Base-by-base conservation (phyloP, 2,888 invertebrate genomes). In the Ashinkailepas kermadecensis region DNA sequence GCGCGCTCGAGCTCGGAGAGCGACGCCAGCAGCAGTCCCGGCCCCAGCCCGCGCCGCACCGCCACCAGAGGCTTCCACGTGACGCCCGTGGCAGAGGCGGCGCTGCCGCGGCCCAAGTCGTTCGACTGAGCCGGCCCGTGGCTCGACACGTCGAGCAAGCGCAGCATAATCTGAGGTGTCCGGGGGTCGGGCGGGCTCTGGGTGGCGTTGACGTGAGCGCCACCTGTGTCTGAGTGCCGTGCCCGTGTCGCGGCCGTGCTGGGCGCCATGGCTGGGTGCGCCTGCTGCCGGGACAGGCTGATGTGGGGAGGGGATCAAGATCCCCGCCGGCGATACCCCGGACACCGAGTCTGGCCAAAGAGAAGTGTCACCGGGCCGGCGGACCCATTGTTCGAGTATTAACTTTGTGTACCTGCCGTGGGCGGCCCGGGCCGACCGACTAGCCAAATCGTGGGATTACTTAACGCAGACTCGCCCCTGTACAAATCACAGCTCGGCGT, bases 11-110 rank as follows among this genome's bases (percentile, higher is more conserved):
- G 39, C 70, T 70, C 70, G 4, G 70, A 70, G 15, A 70, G 70
- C 70, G 70, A 39, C 39, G 70, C 70, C 39, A 70, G 70, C 39
- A 23, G 65, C 39, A 84, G 84, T 80, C 84, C 84, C 18, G 82
- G 84, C 13, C 83, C 85, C n/a, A 85, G 84, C 81, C 85, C 85
- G 64, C 82, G 83, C 13, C 84, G 83, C 54, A 85, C 83, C 70
- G 83, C 84, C 8, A 84, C 85, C 81, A 81, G 82, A 56, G 85
- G 85, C 62, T 83, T 81, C 81, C 82, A 57, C 54, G 84, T 84
- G 21, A 82, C 82, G 39, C 39, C 70, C 39, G 39, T 39, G 15
- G 0, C 39, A 39, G 70, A 39, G 15, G 10, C 39, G 18, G 13
- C 13, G 18, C 10, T 23, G 59, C 59, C 59, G 12, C 15, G 23